A percentile compares a stretch with the other conserved stretches of the same genome.
Conservation (phyloP, 2,888 invertebrate genomes). For the Tromatobia lineatoria region DNA sequence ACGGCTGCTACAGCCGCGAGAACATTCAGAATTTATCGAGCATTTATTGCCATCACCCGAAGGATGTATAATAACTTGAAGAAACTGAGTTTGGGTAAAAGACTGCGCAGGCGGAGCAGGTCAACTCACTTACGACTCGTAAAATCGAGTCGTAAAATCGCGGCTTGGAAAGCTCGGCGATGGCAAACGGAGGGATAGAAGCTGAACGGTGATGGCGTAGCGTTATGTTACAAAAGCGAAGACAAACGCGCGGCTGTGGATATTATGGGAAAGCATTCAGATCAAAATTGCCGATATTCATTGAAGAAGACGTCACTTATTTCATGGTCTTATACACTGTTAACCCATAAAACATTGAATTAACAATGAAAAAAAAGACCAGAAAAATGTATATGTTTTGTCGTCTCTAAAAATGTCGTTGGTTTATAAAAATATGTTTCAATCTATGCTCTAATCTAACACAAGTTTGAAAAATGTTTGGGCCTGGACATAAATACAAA, state of each 20-base stretch:
- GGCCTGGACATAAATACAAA: too few relatives aligned
- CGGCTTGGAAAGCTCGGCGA: conserved; percentile 34
- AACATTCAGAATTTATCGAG: conserved; percentile 55
- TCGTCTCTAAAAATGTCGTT: too few relatives aligned
- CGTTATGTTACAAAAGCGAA: background rate
- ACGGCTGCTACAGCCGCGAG: conserved; percentile 12
- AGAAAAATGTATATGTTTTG: too few relatives aligned
- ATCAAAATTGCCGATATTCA: conserved; percentile 1
- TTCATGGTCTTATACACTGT: too few relatives aligned
- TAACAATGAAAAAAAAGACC: too few relatives aligned
- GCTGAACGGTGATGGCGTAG: conserved; percentile 24
- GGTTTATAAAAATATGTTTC: too few relatives aligned
- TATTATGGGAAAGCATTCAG: background rate
- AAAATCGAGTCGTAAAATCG: conserved; percentile 56
- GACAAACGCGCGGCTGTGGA: background rate
- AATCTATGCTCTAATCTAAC: too few relatives aligned
- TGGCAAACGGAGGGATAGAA: conserved; percentile 16
- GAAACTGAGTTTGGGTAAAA: conserved; percentile 29
- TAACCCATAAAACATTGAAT: too few relatives aligned
- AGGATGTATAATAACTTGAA: conserved; percentile 62
- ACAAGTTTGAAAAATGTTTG: too few relatives aligned
- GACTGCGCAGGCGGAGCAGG: conserved; percentile 15
- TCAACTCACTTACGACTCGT: conserved; percentile 56
- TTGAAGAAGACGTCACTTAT: background rate
- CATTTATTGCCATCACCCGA: conserved; percentile 54